Conservation (phyloP, 2,888 invertebrate species). For the Agonopterix subpropinquella region DNA sequence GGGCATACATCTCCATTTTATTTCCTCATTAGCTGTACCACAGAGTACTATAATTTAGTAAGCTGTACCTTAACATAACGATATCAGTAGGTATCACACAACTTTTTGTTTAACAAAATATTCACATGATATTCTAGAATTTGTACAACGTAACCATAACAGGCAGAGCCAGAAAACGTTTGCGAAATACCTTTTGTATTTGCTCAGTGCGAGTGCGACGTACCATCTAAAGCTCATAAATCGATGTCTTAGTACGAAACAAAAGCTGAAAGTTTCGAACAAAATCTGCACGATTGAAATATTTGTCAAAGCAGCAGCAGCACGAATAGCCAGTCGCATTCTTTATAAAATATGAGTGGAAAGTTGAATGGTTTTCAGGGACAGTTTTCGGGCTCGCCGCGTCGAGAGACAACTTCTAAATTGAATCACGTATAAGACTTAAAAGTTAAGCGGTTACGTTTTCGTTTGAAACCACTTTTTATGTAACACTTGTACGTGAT, state of each 20-base stretch:
- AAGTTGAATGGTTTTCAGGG: slow-evolving; percentile 55
- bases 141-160: too few relatives aligned
- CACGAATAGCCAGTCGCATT: slow-evolving; percentile 21
- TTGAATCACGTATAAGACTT: slow-evolving; percentile 74
- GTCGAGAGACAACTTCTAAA: slow-evolving; percentile 62
- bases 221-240: slow-evolving; percentile 3
- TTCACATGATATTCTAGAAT: too few relatives aligned
- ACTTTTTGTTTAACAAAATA: too few relatives aligned
- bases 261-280: slow-evolving; percentile 4
- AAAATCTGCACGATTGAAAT: slow-evolving; percentile 9
- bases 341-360: slow-evolving; percentile 51
- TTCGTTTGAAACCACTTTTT: slow-evolving; percentile 64
- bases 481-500: slow-evolving; percentile 60
- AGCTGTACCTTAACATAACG: too few relatives aligned
- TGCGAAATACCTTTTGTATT: too few relatives aligned
- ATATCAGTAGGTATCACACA: too few relatives aligned
- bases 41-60: too few relatives aligned
- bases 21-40: too few relatives aligned
- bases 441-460: slow-evolving; percentile 72
- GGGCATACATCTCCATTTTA: too few relatives aligned
- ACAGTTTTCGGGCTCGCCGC: slow-evolving; percentile 54
- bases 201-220: background rate
- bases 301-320: slow-evolving; percentile 7
- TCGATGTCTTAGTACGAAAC: slow-evolving; percentile 4
- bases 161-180: too few relatives aligned